Percentiles rank a stretch among this genome's conserved stretches.
phyloP scores from a whole-genome alignment of 2,888 invertebrate genomes.

The Cantharis rustica region DNA sequence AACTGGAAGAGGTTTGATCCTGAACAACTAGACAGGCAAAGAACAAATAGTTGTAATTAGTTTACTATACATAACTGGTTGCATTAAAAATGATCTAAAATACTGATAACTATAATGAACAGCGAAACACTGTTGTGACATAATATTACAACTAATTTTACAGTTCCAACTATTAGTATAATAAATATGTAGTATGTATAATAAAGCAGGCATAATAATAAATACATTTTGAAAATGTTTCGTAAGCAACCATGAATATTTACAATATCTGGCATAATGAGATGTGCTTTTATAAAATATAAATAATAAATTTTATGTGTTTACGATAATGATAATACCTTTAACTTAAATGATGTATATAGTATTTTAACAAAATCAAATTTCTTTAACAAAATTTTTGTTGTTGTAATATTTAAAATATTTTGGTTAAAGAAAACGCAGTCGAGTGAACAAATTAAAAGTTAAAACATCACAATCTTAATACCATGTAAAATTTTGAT shows the following conservation, averaged over 20 bases:
- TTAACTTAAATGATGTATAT: conserved; percentile 4
- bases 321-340: conserved; percentile 12
- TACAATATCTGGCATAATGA: conserved; percentile 48
- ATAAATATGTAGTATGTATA: not conserved
- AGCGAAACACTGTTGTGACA: not conserved
- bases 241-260: conserved; percentile 19
- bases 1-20: conserved; percentile 98
- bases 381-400: not conserved
- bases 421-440: not conserved
- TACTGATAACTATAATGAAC: not conserved
- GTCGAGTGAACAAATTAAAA: not conserved
- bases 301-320: conserved; percentile 13
- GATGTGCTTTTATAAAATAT: conserved; percentile 45
- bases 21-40: conserved; percentile 86
- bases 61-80: conserved; percentile 14
- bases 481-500: not conserved
- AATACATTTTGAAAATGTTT: not conserved
- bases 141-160: not conserved
- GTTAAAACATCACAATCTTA: not conserved
- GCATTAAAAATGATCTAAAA: not conserved
- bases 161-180: not conserved
- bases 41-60: conserved; percentile 51
- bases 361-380: not conserved
- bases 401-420: not conserved
- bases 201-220: conserved; percentile 11